Evolutionary conservation across 2,113 vertebrate species (phyloP), one percentile per base, ranked within the genome.

Genomic region (Illadopsis cleaveri): DNA sequence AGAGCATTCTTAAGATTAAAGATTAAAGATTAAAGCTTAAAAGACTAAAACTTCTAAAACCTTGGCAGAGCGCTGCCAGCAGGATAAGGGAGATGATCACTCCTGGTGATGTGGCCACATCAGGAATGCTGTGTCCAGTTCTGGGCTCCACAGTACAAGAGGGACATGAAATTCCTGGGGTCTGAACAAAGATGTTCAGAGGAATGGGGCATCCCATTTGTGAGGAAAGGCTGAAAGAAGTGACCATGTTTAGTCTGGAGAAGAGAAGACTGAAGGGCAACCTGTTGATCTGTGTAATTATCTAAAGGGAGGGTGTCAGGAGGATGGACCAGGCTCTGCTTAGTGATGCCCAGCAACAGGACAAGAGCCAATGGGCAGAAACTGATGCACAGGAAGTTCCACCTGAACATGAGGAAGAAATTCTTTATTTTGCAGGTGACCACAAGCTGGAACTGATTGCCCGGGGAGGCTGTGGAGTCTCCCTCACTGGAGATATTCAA

Each of bases 321-420:
- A 56, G 21, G 21, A 23, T 15, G 31, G 15, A 37, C 17, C 35
- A 35, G 50, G 21, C 17, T 57, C 58, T 64, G 11, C 17, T 42
- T 4, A 3, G 21, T 31, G 25, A 4, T 27, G 17, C 25, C 25
- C 25, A 72, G 42, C 31, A 64, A 18, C 3, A 40, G 35, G 25
- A 37, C 8, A 42, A 48, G 21, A 48, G 13, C 9, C n/a, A 58
- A 35, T 0, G 0, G n/a, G 31, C 21, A 72, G 25, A 42, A 64
- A 80, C 2, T 35, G 31, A 19, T 42, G 31, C 6, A 35, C 31
- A 42, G n/a, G 4, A 48, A 42, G 15, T 37, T 56, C 25, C 35
- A 50, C 6, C 50, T 15, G 3, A 88, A 42, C 27, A 15, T 1
- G 5, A 57, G 31, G 25, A 56, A 10, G 42, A 71, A 48, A 1